Conservation (phyloP, 2,797 vertebrate species). For the Galagoides demidoff region DNA sequence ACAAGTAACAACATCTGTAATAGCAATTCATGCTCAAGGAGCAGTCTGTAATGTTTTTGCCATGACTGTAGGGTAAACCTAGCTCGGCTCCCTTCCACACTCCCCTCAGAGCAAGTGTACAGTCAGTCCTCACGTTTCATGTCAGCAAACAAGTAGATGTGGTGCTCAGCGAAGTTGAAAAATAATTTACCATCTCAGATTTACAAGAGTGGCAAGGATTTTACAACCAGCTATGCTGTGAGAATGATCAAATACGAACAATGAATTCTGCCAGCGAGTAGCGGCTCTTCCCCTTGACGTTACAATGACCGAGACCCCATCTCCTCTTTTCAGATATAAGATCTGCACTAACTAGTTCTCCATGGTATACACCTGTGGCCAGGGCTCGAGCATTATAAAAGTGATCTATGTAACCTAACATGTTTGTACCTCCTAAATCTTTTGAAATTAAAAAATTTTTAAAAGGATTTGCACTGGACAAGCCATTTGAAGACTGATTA, state of each 20-base stretch:
- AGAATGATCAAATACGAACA: not conserved
- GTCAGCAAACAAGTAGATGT: not conserved
- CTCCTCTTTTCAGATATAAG: not conserved
- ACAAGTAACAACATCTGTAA: constrained; percentile 21
- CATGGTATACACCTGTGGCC: not conserved
- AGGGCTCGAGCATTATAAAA: not conserved
- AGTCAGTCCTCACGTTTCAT: not conserved
- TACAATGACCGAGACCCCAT: not conserved
- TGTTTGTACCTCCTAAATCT: not conserved
- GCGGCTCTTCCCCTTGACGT: not conserved
- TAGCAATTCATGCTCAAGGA: constrained; percentile 66
- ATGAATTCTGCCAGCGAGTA: constrained; percentile 12
- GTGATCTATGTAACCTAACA: not conserved
- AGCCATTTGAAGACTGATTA: not conserved
- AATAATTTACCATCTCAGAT: constrained; percentile 31
- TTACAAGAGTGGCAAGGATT: not conserved
- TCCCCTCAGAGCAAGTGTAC: not conserved
- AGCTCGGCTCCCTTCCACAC: not conserved
- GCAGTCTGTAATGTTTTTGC: constrained; percentile 8
- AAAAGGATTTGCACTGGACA: not conserved
- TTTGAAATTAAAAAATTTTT: not conserved
- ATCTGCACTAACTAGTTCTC: not conserved
- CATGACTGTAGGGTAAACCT: not conserved
- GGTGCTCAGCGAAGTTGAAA: constrained; percentile 2
- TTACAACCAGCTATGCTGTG: not conserved